phyloP scores from a whole-genome alignment of 2,888 invertebrate species.

The Diadegma fenestrale region DNA sequence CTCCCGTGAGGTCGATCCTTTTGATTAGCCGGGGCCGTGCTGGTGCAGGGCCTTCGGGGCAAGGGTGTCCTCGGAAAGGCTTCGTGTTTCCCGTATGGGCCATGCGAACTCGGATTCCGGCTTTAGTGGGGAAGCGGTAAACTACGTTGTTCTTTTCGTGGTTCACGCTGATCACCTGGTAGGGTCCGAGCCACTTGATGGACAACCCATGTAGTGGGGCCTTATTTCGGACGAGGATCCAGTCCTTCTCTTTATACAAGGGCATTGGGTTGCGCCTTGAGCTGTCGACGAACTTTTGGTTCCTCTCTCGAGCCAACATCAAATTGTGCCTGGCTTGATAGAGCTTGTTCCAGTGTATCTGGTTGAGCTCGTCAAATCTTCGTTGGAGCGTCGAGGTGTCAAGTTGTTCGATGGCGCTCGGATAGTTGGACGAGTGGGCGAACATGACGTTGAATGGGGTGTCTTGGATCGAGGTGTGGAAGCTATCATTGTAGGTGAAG shows the following conservation, averaged over 20 bases:
- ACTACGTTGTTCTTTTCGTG: conserved; percentile 25
- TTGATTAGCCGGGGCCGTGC: conserved; percentile 15
- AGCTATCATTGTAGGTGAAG: too few species aligned
- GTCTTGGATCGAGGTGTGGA: too few species aligned
- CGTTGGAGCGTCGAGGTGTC: conserved; percentile 30
- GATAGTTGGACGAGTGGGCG: too few species aligned
- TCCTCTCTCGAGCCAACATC: conserved; percentile 21
- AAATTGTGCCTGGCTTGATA: conserved; percentile 28
- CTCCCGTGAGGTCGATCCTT: conserved; percentile 10
- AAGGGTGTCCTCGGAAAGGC: not conserved
- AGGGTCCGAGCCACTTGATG: conserved; percentile 20
- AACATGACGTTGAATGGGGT: too few species aligned
- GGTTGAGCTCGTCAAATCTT: conserved; percentile 31
- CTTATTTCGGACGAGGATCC: conserved; percentile 13
- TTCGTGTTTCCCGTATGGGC: conserved; percentile 29
- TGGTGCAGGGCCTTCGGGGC: not conserved
- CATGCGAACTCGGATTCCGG: conserved; percentile 9
- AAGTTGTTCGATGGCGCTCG: conserved; percentile 13
- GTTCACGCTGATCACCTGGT: conserved; percentile 24
- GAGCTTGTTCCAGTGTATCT: conserved; percentile 20
- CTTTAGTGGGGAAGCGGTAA: conserved; percentile 20
- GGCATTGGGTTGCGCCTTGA: conserved; percentile 27
- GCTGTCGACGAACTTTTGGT: conserved; percentile 16
- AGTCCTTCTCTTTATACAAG: too few species aligned
- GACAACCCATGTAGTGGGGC: conserved; percentile 21